phyloP scores from a whole-genome alignment of 2,797 vertebrate genomes.

The Pangasius sanitwongsei region DNA sequence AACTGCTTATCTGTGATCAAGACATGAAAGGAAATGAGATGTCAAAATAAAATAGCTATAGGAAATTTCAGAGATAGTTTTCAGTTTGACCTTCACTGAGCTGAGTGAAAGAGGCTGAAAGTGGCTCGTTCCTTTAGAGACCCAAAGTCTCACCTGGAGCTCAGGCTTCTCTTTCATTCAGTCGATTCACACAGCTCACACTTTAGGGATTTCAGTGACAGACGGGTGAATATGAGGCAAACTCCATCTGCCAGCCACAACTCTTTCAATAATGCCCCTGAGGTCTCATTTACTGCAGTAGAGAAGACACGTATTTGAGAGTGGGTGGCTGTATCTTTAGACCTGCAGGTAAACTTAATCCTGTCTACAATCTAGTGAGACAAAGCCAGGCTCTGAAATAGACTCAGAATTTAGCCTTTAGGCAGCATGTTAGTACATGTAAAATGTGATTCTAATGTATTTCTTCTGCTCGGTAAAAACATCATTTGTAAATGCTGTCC shows the following conservation, averaged over 20 bases:
- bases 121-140: background rate
- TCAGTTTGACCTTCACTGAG: constrained; percentile 5
- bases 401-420: background rate
- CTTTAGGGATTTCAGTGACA: constrained; percentile 19
- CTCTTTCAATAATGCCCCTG: constrained; percentile 16
- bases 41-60: constrained; percentile 1
- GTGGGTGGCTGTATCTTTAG: background rate
- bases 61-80: background rate
- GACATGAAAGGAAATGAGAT: constrained; percentile 23
- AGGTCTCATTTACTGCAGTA: constrained; percentile 26
- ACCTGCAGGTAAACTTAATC: constrained; percentile 18
- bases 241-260: background rate
- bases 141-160: constrained; percentile 4
- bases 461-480: background rate
- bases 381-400: constrained; percentile 6
- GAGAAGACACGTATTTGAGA: background rate
- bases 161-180: constrained; percentile 5
- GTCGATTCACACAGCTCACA: background rate
- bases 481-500: background rate
- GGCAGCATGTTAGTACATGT: background rate
- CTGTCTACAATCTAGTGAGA: constrained; percentile 4
- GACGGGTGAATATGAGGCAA: constrained; percentile 15
- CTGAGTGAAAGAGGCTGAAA: constrained; percentile 1
- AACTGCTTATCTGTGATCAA: background rate
- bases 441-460: background rate